Conservation (phyloP, 2,113 vertebrate genomes). For the Hyperoodon ampullatus region DNA sequence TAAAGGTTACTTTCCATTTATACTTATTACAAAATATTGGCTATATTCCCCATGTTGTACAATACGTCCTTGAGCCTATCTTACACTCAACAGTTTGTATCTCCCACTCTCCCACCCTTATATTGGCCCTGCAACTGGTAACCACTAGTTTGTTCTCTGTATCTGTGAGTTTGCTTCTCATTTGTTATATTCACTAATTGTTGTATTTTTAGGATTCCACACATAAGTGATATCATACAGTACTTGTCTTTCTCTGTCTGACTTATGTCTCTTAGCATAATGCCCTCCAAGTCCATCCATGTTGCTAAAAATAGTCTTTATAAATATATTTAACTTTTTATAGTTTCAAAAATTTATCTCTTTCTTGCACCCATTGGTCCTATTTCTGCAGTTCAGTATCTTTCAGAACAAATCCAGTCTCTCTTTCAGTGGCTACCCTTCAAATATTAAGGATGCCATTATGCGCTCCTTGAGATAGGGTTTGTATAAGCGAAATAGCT, state of each 20-base stretch:
- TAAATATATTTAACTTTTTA: background rate
- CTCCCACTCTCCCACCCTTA: background rate
- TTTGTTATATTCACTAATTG: background rate
- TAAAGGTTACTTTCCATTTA: background rate
- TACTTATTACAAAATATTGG: background rate
- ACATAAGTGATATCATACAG: background rate
- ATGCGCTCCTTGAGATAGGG: background rate
- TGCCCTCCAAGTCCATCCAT: background rate
- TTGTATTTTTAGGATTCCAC: background rate
- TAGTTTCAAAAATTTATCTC: background rate
- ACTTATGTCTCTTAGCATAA: background rate
- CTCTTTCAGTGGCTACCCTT: background rate
- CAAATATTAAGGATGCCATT: background rate
- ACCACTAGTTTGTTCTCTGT: background rate
- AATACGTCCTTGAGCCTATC: background rate
- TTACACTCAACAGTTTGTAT: background rate
- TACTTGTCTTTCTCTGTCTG: background rate
- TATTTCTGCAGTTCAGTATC: background rate
- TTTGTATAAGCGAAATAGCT: background rate
- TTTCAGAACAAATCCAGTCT: background rate
- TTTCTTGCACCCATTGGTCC: background rate
- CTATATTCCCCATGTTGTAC: background rate
- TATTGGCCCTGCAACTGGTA: background rate
- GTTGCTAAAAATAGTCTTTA: background rate
- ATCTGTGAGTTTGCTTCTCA: background rate